Evolutionary conservation across 2,888 invertebrate genomes (phyloP).

Genomic region (Drosophila robusta): DNA sequence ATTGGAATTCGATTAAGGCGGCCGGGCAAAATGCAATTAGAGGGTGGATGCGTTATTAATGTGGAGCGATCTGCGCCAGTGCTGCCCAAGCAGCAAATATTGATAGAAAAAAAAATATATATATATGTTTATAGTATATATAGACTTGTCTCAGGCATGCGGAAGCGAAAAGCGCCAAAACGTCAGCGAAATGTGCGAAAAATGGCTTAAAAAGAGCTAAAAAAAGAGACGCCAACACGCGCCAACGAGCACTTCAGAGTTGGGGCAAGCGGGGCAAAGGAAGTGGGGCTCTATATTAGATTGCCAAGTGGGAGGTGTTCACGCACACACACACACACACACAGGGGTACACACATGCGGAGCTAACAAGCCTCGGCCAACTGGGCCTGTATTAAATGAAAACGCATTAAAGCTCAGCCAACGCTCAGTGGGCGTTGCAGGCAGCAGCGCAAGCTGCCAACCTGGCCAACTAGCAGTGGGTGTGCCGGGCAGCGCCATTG

Average conservation of each 20-base stretch:
- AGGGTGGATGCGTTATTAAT: slow-evolving; percentile 85
- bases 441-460: slow-evolving; percentile 22
- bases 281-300: slow-evolving; percentile 73
- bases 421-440: slow-evolving; percentile 66
- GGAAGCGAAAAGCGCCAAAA: slow-evolving; percentile 74
- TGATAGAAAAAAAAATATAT: slow-evolving; percentile 40
- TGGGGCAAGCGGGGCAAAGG: slow-evolving; percentile 25
- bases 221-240: slow-evolving; percentile 50
- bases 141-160: slow-evolving; percentile 56
- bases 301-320: slow-evolving; percentile 82
- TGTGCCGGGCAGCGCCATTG: slow-evolving; percentile 53
- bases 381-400: slow-evolving; percentile 70
- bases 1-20: slow-evolving; percentile 74
- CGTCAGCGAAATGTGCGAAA: slow-evolving; percentile 72
- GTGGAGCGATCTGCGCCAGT: slow-evolving; percentile 67
- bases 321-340: slow-evolving; percentile 48
- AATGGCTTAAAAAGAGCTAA: slow-evolving; percentile 31
- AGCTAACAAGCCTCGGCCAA: slow-evolving; percentile 64
- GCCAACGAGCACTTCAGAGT: slow-evolving; percentile 35
- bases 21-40: slow-evolving; percentile 82
- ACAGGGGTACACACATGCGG: slow-evolving; percentile 5
- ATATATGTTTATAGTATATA: slow-evolving; percentile 6
- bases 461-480: slow-evolving; percentile 44
- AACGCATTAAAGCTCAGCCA: slow-evolving; percentile 77
- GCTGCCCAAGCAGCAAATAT: slow-evolving; percentile 36